Percentiles rank a stretch among this genome's conserved stretches.
These are phyloP conservation scores for Centropus bengalensis DNA, from an alignment of 2,113 vertebrate species.

Conservation along the genomic window DNA sequence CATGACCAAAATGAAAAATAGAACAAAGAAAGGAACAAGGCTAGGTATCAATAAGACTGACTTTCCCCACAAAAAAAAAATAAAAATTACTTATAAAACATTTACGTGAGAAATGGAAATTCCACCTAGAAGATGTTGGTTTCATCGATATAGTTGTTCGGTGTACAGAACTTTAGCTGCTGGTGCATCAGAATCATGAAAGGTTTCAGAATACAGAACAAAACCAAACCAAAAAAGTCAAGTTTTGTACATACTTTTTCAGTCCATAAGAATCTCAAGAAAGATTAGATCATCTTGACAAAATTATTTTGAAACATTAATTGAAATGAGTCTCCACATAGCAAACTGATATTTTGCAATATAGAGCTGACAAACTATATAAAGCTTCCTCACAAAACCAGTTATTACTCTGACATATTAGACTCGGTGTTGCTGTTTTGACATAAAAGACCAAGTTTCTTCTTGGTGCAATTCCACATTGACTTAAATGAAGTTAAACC, in stretches of 20 bases:
- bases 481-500: neutral
- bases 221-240: too few relatives aligned
- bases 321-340: neutral
- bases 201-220: neutral
- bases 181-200: neutral
- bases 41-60: neutral
- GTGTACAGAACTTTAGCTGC: neutral
- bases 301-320: neutral
- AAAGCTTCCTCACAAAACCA: neutral
- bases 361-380: neutral
- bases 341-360: neutral
- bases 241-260: neutral
- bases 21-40: neutral
- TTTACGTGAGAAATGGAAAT: neutral
- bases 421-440: neutral
- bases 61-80: neutral
- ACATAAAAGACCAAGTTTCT: neutral
- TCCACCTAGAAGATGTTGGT: neutral
- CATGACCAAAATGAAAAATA: neutral
- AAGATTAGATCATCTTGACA: neutral
- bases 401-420: conserved; percentile 4
- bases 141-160: accelerated
- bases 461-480: neutral
- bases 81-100: neutral
- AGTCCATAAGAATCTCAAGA: neutral